Evolutionary conservation across 53 echinoderm and acorn worm species (phyloP).

Genomic region (Luidia sarsii): DNA sequence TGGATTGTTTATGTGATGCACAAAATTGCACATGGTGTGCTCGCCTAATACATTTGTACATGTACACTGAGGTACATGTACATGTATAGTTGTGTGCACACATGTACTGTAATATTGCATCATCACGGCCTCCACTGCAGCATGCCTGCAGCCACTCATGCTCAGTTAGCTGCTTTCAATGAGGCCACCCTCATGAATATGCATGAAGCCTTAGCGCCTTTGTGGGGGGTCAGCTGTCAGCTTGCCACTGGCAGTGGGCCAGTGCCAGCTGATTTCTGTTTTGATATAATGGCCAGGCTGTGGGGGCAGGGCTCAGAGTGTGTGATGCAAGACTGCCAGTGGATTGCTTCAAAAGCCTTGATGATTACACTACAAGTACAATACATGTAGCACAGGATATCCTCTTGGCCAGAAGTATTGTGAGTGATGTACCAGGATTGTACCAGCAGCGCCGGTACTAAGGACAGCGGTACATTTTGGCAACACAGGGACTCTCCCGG

Average conservation of each 20-base stretch:
- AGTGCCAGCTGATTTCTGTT: neutral
- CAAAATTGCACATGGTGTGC: too few species aligned
- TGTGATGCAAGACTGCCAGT: slow-evolving; percentile 14
- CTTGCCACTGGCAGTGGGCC: neutral
- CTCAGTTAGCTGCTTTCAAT: neutral
- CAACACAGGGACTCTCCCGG: slow-evolving; percentile 20
- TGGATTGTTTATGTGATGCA: too few species aligned
- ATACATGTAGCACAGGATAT: neutral
- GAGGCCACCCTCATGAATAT: neutral
- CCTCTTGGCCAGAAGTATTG: too few species aligned
- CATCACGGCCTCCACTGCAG: slow-evolving; percentile 4
- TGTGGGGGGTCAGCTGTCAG: slow-evolving; percentile 21
- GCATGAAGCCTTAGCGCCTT: too few species aligned
- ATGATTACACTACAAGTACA: too few species aligned
- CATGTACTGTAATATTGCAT: slow-evolving; percentile 53
- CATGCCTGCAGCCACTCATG: neutral
- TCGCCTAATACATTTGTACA: too few species aligned
- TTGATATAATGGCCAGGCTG: too few species aligned
- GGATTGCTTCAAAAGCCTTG: slow-evolving; percentile 17
- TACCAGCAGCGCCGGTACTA: neutral
- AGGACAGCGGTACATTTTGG: neutral
- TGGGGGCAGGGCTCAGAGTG: neutral
- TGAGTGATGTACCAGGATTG: slow-evolving; percentile 27
- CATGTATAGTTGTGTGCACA: too few species aligned
- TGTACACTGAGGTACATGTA: too few species aligned